phyloP scores from a whole-genome alignment of 2,888 invertebrate species.

The Sminthurides aquaticus region DNA sequence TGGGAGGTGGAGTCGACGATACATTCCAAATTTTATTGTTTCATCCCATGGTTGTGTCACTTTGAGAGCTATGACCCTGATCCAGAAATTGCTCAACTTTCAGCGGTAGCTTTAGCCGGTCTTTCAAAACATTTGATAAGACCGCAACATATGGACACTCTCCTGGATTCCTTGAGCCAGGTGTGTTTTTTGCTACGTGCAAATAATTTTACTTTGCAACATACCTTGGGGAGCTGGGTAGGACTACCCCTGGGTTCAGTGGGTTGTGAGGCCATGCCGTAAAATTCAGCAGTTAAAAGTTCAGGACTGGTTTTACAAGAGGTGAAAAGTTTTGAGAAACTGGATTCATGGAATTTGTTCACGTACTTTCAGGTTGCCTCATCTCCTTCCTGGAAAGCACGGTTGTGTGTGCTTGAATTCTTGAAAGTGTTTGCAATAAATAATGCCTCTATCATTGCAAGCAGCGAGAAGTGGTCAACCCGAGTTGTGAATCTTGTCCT shows the following conservation, averaged over 20 bases:
- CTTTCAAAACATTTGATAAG: slow-evolving; percentile 60
- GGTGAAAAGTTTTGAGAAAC: not conserved
- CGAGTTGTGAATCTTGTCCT: slow-evolving; percentile 56
- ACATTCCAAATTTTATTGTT: slow-evolving; percentile 49
- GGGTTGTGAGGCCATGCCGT: too few species aligned
- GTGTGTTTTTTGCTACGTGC: slow-evolving; percentile 44
- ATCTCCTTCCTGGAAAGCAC: slow-evolving; percentile 50
- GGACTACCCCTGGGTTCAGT: too few species aligned
- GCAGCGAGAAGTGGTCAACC: slow-evolving; percentile 47
- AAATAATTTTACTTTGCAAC: not conserved
- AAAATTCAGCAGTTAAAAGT: not conserved
- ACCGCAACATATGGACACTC: slow-evolving; percentile 55
- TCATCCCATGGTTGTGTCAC: slow-evolving; percentile 61
- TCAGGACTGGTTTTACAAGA: not conserved
- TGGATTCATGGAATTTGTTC: not conserved
- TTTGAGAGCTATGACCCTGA: slow-evolving; percentile 70
- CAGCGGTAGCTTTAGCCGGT: slow-evolving; percentile 60
- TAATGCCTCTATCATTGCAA: slow-evolving; percentile 50
- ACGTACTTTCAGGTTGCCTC: slow-evolving; percentile 26
- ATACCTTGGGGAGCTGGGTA: too few species aligned
- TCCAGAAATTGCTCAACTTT: slow-evolving; percentile 64
- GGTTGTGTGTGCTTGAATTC: slow-evolving; percentile 49
- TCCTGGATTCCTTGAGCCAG: slow-evolving; percentile 54
- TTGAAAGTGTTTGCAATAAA: slow-evolving; percentile 52
- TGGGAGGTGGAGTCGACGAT: slow-evolving; percentile 47